Evolutionary conservation across 2,888 invertebrate species (phyloP), one percentile per base, ranked within the genome.

Genomic region (Bellardia bayeri): DNA sequence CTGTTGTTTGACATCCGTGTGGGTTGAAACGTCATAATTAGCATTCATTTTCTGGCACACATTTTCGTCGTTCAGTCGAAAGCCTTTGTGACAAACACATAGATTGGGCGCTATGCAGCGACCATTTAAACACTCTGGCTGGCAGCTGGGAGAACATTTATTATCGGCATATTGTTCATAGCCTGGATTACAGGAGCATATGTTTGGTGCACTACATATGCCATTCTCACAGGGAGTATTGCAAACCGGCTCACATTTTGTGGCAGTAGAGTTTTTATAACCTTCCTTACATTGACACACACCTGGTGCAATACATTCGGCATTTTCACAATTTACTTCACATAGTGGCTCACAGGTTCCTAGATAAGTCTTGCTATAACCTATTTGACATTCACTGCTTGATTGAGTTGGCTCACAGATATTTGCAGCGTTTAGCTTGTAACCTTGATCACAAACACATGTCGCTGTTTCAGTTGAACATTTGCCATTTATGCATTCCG

Each of bases 251-350:
- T 84, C 78, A 82, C 90, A 90, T 33, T 56, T 13, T 14, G 64
- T 78, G 0, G 49, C 9, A 9, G 68, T 33, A 1, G 51, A 33
- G 9, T 54, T 78, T 66, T 42, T 7, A 56, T 82, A 89, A 0
- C 94, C 93, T 14, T 91, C 90, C n/a, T 89, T 79, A 86, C 95
- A 95, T 2, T 90, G 88, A 23, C 94, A 94, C 0, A 45, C 9
- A 61, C 68, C 95, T 0, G 96, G 96, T 0, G 95, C 95, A 0
- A 96, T 94, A 89, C 97, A 97, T 6, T 94, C 93, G 0, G 96
- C 96, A 90, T 96, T 96, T 0, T 94, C 93, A 90, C 97, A 97
- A 0, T 96, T 96, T n/a, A 16, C 8, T n/a, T 83, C 49, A 80
- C 94, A 94, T 74, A 91, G 83, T 6, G 89, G 69, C 40, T 81